A percentile compares a stretch with the other conserved stretches of the same genome.
These are phyloP conservation scores for Hyperopisus bebe DNA, from an alignment of 2,113 vertebrate species.

Conservation along the genomic window DNA sequence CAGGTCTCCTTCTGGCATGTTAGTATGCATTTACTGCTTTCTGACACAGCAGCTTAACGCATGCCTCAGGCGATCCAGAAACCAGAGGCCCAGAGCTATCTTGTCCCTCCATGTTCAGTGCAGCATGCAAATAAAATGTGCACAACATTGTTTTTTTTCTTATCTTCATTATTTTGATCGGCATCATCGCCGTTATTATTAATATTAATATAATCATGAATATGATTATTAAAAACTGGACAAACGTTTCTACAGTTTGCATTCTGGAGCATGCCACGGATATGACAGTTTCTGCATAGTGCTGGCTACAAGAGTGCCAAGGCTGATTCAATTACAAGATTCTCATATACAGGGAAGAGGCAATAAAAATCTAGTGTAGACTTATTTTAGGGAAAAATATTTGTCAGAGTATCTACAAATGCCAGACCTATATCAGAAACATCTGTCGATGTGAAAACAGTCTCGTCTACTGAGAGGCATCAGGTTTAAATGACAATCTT, in stretches of 20 bases:
- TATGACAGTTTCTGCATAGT: conserved; percentile 67
- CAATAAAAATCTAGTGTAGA: conserved; percentile 49
- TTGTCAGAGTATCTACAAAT: conserved; percentile 55
- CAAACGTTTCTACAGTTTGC: conserved; percentile 65
- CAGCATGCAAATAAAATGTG: conserved; percentile 69
- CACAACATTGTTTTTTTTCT: conserved; percentile 46
- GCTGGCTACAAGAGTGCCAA: conserved; percentile 64
- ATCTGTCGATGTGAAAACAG: conserved; percentile 27
- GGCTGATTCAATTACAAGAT: conserved; percentile 52
- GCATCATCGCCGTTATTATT: conserved; percentile 25
- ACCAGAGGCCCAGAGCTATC: conserved; percentile 41
- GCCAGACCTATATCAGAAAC: conserved; percentile 32
- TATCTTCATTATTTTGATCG: conserved; percentile 34
- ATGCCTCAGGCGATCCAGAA: conserved; percentile 46
- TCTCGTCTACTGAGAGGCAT: neutral
- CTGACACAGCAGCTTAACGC: conserved; percentile 42
- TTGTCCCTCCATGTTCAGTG: conserved; percentile 47
- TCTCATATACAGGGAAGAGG: conserved; percentile 57
- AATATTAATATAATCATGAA: conserved; percentile 26
- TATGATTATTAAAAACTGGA: conserved; percentile 45
- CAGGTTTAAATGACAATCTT: conserved; percentile 2
- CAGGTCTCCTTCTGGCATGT: conserved; percentile 46
- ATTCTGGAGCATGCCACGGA: conserved; percentile 74
- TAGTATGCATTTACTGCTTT: conserved; percentile 36
- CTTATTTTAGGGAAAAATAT: conserved; percentile 29